Conservation (phyloP, 2,797 vertebrate genomes). For the Manis javanica region DNA sequence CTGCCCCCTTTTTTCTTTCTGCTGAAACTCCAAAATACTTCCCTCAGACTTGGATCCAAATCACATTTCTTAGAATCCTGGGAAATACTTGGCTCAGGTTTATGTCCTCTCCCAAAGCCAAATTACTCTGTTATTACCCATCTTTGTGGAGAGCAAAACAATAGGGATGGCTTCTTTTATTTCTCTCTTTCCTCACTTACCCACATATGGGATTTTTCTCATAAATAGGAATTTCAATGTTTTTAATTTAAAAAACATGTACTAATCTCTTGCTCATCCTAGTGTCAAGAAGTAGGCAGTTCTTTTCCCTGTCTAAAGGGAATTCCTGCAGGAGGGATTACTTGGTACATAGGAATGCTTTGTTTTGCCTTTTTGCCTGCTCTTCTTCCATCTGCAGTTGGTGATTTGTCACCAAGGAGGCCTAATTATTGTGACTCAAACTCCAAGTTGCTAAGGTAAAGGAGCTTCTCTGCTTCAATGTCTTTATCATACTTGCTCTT, state of each 20-base stretch:
- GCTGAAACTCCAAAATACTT: background rate
- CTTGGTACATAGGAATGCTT: background rate
- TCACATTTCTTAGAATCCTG: constrained; percentile 57
- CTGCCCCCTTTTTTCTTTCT: constrained; percentile 2
- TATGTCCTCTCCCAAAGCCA: constrained; percentile 17
- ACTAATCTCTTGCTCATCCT: constrained; percentile 25
- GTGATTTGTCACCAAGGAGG: constrained; percentile 23
- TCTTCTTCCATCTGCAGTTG: background rate
- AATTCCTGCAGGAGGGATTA: constrained; percentile 10
- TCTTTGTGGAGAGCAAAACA: constrained; percentile 32
- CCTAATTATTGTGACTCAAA: constrained; percentile 4
- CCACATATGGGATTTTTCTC: background rate
- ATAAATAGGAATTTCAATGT: constrained; percentile 49
- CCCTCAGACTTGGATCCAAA: constrained; percentile 25
- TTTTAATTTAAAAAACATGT: constrained; percentile 45
- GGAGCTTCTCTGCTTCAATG: background rate
- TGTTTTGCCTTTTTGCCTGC: background rate
- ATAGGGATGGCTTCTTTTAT: background rate
- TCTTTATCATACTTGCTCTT: constrained; percentile 43
- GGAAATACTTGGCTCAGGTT: constrained; percentile 43
- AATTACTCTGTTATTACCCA: background rate
- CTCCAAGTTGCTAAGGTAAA: constrained; percentile 23
- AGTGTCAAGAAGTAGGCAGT: background rate
- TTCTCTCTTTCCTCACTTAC: constrained; percentile 2
- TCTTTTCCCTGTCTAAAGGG: background rate